A percentile compares a stretch with the other conserved stretches of the same genome.
Conservation (phyloP, 2,888 invertebrate genomes). For the Eupithecia subfuscata region DNA sequence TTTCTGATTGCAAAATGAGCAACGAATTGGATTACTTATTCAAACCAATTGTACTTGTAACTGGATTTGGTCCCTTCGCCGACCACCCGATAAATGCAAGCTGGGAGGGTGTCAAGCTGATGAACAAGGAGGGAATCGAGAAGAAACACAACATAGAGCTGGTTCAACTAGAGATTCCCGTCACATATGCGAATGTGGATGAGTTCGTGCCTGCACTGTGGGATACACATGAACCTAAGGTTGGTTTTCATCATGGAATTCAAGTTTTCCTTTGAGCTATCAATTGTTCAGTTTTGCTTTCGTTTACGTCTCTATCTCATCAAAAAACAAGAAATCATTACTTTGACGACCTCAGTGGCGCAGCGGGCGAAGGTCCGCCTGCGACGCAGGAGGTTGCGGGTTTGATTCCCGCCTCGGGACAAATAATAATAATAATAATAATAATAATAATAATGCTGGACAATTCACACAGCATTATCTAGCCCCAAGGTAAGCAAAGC, state of each 20-base stretch:
- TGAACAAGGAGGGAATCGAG: constrained; percentile 82
- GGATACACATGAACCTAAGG: constrained; percentile 88
- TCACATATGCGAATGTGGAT: constrained; percentile 88
- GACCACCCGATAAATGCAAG: constrained; percentile 90
- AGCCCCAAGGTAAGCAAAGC: too few relatives aligned
- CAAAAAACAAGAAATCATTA: not conserved
- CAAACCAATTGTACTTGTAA: constrained; percentile 83
- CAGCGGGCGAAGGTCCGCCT: too few relatives aligned
- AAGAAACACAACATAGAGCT: constrained; percentile 64
- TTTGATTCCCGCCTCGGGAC: too few relatives aligned
- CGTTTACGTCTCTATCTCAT: not conserved
- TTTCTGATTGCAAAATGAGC: constrained; percentile 46
- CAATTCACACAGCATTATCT: too few relatives aligned
- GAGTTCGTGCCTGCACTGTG: constrained; percentile 87
- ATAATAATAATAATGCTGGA: too few relatives aligned
- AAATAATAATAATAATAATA: too few relatives aligned
- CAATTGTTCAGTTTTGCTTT: not conserved
- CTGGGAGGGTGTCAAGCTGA: constrained; percentile 90
- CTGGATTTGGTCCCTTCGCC: constrained; percentile 93
- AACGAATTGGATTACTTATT: constrained; percentile 61
- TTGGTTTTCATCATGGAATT: constrained; percentile 58
- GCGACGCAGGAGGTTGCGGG: too few relatives aligned
- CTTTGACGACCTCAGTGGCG: too few relatives aligned
- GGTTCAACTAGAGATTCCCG: constrained; percentile 86
- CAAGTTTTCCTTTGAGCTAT: not conserved